Evolutionary conservation across 2,797 vertebrate species (phyloP).

Genomic region (Takifugu rubripes): DNA sequence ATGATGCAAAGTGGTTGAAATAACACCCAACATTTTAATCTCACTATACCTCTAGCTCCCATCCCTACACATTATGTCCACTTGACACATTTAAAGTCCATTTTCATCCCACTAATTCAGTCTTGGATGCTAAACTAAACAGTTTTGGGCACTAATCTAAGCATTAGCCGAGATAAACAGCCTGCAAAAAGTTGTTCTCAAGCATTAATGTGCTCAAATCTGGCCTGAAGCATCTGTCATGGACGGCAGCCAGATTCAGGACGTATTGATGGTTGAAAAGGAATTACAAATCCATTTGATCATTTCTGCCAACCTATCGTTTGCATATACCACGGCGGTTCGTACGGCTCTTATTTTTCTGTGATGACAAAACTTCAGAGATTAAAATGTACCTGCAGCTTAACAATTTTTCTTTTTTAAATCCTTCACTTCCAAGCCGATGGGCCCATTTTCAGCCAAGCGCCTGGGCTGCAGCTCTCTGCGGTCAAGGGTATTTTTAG

Average conservation of each 20-base stretch:
- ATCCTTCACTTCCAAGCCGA: neutral
- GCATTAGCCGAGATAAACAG: constrained; percentile 31
- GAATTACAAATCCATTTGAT: neutral
- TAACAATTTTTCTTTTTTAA: neutral
- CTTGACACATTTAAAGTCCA: constrained; percentile 15
- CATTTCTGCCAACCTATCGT: neutral
- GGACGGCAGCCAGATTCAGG: constrained; percentile 12
- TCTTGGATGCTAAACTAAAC: constrained; percentile 1
- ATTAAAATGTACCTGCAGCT: no score
- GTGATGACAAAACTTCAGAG: no score
- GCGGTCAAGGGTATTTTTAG: constrained; percentile 43
- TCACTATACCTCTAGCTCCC: constrained; percentile 3
- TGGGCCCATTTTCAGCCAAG: neutral
- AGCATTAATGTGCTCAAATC: constrained; percentile 22
- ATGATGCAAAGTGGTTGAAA: neutral
- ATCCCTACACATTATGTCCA: constrained; percentile 12
- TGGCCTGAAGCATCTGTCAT: constrained; percentile 13
- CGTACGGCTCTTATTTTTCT: no score
- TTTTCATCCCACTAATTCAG: constrained; percentile 24
- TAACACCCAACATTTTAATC: neutral
- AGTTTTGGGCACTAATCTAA: constrained; percentile 19
- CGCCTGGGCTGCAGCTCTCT: constrained; percentile 5
- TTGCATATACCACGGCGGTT: neutral
- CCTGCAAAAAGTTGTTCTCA: constrained; percentile 24
- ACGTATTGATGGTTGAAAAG: neutral